phyloP scores from a whole-genome alignment of 2,113 vertebrate species.

The Malurus melanocephalus region DNA sequence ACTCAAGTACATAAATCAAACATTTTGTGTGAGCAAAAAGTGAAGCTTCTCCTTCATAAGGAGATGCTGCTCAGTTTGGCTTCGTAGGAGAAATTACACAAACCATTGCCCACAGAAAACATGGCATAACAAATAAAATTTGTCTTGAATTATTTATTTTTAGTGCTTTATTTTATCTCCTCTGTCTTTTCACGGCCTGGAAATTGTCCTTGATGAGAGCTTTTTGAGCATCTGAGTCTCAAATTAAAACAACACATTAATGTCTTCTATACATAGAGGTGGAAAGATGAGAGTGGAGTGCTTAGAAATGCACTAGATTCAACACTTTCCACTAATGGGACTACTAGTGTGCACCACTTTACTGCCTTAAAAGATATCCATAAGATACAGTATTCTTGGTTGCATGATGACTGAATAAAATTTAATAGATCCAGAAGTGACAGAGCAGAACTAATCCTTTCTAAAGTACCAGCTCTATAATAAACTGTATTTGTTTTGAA shows the following conservation, averaged over 20 bases:
- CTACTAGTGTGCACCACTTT: constrained; percentile 18
- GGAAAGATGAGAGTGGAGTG: not conserved
- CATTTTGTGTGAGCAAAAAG: constrained; percentile 42
- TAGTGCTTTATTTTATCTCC: constrained; percentile 57
- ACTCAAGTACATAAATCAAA: constrained; percentile 59
- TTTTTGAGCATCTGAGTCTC: constrained; percentile 26
- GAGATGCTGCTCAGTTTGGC: constrained; percentile 12
- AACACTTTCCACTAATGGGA: constrained; percentile 29
- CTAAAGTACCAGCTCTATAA: not conserved
- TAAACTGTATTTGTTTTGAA: constrained; percentile 28
- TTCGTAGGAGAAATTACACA: constrained; percentile 54
- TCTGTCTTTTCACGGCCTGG: not conserved
- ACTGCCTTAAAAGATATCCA: not conserved
- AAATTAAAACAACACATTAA: constrained; percentile 55
- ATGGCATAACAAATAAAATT: constrained; percentile 50
- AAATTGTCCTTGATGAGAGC: constrained; percentile 48
- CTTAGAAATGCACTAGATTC: constrained; percentile 18
- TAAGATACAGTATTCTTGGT: not conserved
- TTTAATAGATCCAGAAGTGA: not conserved
- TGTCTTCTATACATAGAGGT: not conserved
- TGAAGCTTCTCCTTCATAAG: not conserved
- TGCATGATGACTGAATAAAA: not conserved
- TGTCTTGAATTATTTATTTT: constrained; percentile 72
- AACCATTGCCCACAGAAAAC: constrained; percentile 57
- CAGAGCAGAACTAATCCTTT: constrained; percentile 43